Base-by-base conservation (phyloP, 2,113 vertebrate genomes). In the Varanus salvator region DNA sequence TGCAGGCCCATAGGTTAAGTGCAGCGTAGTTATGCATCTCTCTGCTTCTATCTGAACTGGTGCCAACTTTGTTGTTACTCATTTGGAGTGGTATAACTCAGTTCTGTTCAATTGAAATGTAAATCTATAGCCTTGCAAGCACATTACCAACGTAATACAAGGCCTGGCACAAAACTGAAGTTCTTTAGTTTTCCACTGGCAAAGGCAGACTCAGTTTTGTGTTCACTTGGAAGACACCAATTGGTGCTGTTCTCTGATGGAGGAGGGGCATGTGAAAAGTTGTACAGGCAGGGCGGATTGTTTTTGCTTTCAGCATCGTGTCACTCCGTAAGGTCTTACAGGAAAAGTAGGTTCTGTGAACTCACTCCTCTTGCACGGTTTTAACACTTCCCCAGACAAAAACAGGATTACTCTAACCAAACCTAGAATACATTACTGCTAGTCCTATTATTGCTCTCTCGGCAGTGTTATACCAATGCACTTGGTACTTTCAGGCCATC, bases 331-430 rank as follows among this genome's bases (percentile, higher is more conserved):
- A 93, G 93, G 90, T 92, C 86, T 93, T 54, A 89, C 34, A 93
- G 91, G 90, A 90, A 91, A 90, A 92, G 91, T 4, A 90, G 93
- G 89, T 94, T 93, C 92, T 90, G 87, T 50, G 89, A 92, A 91
- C 90, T 92, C 80, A 91, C 90, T 91, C 80, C 77, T n/a, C 86
- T 87, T 95, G 6, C 84, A 4, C 48, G 1, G 80, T 86, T 81
- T 91, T 94, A 94, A 93, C 91, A 86, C 87, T 95, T 92, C 87
- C 89, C 89, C 66, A 57, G 86, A 91, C 93, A 94, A 93, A 91
- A 57, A 92, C 87, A 0, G 83, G 0, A 90, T 92, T 80, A 90
- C 1, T 91, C 90, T 89, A 72, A 90, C 84, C 54, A 80, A 75
- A 85, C 80, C 90, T 93, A 91, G 85, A 85, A 88, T 86, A 84